Base-by-base conservation (phyloP, 2,888 invertebrate species). In the Unio pictorum region DNA sequence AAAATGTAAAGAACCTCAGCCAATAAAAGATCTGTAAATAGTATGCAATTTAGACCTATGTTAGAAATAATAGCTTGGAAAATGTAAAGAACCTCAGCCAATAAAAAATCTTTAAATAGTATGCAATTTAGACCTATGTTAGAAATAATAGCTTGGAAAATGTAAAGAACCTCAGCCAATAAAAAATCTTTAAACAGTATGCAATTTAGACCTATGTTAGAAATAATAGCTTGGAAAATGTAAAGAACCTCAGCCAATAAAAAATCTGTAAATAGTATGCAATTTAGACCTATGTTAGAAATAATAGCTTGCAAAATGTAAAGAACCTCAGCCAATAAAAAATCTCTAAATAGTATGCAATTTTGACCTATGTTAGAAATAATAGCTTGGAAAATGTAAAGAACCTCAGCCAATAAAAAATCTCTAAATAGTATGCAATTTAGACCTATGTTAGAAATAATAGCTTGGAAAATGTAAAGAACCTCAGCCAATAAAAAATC, bases 371-470 rank as follows among this genome's bases (percentile, higher is more conserved):
- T 61, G 61, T 57, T 20, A 30, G n/a, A 17, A 20, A 28, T 23
- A 23, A 23, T 15, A 45, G 11, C 45, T 45, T 45, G 34, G 2
- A 34, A 34, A 34, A 7, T 45, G 45, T 45, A 11, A 45, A 45
- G 15, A 11, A 0, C 15, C 15, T 45, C 45, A 45, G 15, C 45
- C 45, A 45, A 45, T 45, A 15, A 56, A 66, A 68, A 66, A 55
- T 59, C 64, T 56, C 45, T 64, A 60, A 68, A 64, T 23, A 65
- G 55, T 65, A 64, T 34, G 65, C 58, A 66, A 68, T 56, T 68
- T 65, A 54, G 56, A 68, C 60, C 55, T 66, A 59, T 61, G 61
- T 57, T 20, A 30, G n/a, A 17, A 20, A 28, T 23, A 23, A 23
- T 15, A 45, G 11, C 45, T 45, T 45, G 34, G 0, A 34, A 34